Evolutionary conservation across 2,888 invertebrate genomes (phyloP).

Genomic region (Ephialtes manifestator): DNA sequence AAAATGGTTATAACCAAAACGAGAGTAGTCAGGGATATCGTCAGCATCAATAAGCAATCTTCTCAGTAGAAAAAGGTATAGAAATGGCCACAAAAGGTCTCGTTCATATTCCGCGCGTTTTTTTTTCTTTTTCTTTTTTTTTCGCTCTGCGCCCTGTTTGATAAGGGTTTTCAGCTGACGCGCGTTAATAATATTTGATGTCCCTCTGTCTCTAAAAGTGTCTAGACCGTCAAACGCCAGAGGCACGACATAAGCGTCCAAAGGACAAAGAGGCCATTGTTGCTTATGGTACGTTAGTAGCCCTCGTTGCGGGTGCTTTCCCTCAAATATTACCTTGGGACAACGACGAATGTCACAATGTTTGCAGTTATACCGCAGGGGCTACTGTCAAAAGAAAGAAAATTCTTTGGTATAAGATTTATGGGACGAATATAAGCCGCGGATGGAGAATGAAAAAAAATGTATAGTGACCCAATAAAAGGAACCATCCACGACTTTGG

Average conservation of each 20-base stretch:
- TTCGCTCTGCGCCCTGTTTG: not conserved
- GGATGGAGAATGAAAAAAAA: not conserved
- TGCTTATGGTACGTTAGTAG: constrained; percentile 1
- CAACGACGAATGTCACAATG: not conserved
- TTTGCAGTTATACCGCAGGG: constrained; percentile 32
- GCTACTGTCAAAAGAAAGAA: constrained; percentile 1
- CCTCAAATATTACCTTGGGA: constrained; percentile 37
- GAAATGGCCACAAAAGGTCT: not conserved
- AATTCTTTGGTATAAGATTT: not conserved
- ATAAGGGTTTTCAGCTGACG: constrained; percentile 13
- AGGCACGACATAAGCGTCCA: constrained; percentile 29
- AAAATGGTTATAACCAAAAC: not conserved
- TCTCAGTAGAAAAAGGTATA: not conserved
- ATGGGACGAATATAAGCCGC: constrained; percentile 37
- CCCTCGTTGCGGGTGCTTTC: constrained; percentile 26
- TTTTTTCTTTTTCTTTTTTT: not conserved
- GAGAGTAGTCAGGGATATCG: not conserved
- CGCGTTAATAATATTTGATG: constrained; percentile 52
- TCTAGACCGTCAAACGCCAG: constrained; percentile 37
- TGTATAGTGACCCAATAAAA: constrained; percentile 20
- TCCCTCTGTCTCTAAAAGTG: constrained; percentile 24
- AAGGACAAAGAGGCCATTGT: constrained; percentile 57
- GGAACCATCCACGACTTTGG: not conserved
- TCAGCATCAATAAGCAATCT: not conserved
- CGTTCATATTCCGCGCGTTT: not conserved